Evolutionary conservation across 2,797 vertebrate species (phyloP).

Genomic region (Heterohyrax brucei): DNA sequence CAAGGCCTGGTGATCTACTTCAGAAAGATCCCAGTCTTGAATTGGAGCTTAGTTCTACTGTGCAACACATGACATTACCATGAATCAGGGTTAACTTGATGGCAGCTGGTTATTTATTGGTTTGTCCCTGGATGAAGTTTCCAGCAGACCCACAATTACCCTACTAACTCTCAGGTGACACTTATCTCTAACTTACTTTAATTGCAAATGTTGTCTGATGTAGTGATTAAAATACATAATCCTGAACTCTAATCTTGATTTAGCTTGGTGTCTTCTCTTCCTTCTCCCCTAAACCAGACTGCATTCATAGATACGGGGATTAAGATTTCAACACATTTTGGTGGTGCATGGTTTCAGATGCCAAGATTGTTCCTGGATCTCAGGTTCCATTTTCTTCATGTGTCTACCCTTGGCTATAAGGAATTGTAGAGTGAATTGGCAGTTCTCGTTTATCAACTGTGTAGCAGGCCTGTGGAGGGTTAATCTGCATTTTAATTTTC

Average conservation of each 20-base stretch:
- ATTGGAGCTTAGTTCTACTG: not conserved
- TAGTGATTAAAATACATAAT: constrained; percentile 48
- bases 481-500: constrained; percentile 27
- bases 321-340: not conserved
- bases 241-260: constrained; percentile 27
- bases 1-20: not conserved
- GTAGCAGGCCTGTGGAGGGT: not conserved
- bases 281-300: not conserved
- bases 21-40: not conserved
- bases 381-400: not conserved
- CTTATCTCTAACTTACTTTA: constrained; percentile 49
- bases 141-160: not conserved
- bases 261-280: not conserved
- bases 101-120: not conserved
- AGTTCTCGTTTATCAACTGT: not conserved
- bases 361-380: not conserved
- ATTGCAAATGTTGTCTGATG: constrained; percentile 38
- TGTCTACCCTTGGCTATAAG: not conserved
- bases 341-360: not conserved
- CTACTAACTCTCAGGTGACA: not conserved
- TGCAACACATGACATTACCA: not conserved
- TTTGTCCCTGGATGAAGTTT: not conserved
- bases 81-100: not conserved
- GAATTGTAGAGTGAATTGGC: not conserved
- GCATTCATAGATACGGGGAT: not conserved